Evolutionary conservation across 1,140 invertebrate species (phyloP).

Genomic region (Drosophila arizonae): DNA sequence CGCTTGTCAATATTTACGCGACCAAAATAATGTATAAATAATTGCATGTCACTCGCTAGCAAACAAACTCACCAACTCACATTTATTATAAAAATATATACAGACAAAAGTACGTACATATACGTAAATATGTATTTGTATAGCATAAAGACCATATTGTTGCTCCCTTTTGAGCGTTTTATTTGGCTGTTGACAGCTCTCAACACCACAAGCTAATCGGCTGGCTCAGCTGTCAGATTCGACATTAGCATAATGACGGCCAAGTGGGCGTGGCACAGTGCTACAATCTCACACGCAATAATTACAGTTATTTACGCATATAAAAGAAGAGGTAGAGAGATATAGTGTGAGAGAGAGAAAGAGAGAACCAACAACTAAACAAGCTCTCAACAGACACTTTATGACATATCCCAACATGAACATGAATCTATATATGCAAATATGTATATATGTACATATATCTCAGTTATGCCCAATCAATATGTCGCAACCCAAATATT

Average conservation of each 20-base stretch:
- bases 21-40: slow-evolving; percentile 70
- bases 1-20: slow-evolving; percentile 61
- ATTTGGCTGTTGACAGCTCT: slow-evolving; percentile 53
- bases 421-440: slow-evolving; percentile 10
- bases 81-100: not conserved
- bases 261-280: slow-evolving; percentile 21
- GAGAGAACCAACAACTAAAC: not conserved
- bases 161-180: slow-evolving; percentile 19
- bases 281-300: slow-evolving; percentile 14
- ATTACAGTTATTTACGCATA: slow-evolving; percentile 28
- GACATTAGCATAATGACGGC: slow-evolving; percentile 66
- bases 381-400: not conserved
- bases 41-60: slow-evolving; percentile 70
- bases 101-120: slow-evolving; percentile 3
- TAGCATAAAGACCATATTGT: slow-evolving; percentile 15
- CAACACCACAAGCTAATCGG: slow-evolving; percentile 51
- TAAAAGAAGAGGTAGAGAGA: not conserved
- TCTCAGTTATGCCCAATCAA: slow-evolving; percentile 2
- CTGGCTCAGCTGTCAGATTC: slow-evolving; percentile 15
- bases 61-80: slow-evolving; percentile 46
- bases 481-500: slow-evolving; percentile 16
- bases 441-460: not conserved
- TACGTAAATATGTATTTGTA: slow-evolving; percentile 3
- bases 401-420: slow-evolving; percentile 6
- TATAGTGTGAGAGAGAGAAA: too few species aligned